Percentiles rank a stretch among this genome's conserved stretches.
Evolutionary conservation across 2,113 vertebrate species (phyloP).

Genomic region (Malurus elegans): DNA sequence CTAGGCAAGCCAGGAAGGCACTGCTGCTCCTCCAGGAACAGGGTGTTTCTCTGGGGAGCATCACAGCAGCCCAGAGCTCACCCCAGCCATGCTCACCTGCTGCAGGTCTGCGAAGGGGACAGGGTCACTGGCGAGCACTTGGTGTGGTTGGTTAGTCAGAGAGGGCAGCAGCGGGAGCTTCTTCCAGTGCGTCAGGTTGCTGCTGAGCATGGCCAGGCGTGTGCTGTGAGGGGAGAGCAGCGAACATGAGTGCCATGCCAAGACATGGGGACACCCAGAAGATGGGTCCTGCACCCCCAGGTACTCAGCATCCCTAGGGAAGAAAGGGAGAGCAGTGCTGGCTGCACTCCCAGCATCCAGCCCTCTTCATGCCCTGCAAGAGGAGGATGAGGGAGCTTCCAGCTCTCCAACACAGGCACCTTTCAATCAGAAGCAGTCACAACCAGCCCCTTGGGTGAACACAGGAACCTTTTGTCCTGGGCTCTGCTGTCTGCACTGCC

Average conservation of each 20-base stretch:
- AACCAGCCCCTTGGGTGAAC: background rate
- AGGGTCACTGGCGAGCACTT: slow-evolving; percentile 91
- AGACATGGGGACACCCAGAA: background rate
- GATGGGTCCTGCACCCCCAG: background rate
- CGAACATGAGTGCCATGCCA: fast-evolving
- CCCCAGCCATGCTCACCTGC: slow-evolving; percentile 78
- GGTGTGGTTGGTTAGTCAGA: slow-evolving; percentile 91
- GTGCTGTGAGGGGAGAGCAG: slow-evolving; percentile 66
- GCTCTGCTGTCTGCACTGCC: background rate
- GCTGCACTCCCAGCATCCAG: background rate
- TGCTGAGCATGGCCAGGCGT: slow-evolving; percentile 87
- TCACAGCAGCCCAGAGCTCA: background rate
- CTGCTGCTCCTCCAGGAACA: background rate
- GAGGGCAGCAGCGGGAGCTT: slow-evolving; percentile 85
- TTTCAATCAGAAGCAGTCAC: background rate
- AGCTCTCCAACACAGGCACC: background rate
- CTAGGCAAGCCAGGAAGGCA: background rate
- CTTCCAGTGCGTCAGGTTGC: slow-evolving; percentile 85
- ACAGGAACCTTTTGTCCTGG: background rate
- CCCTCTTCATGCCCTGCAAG: background rate
- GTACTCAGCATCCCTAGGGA: fast-evolving
- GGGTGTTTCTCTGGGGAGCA: background rate
- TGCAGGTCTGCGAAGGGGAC: slow-evolving; percentile 89
- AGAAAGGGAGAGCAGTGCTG: background rate
- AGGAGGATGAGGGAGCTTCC: background rate